Evolutionary conservation across 1,140 invertebrate species (phyloP).

Genomic region (Philopotamus ludificatus): DNA sequence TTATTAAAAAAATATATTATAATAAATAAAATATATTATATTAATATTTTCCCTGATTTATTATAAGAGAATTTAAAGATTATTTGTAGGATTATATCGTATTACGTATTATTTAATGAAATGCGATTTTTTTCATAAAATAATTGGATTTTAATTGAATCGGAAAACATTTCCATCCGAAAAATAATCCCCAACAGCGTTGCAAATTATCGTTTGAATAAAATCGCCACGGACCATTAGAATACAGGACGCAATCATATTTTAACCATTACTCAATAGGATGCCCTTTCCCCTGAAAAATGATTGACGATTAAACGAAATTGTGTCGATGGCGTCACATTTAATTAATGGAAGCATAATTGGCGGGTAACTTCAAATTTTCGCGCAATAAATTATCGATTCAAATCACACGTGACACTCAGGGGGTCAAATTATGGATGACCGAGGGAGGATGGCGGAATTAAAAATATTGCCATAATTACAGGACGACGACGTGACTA

Average conservation of each 20-base stretch:
- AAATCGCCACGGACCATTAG: neutral
- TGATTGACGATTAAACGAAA: neutral
- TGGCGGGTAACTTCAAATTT: neutral
- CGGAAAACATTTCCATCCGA: neutral
- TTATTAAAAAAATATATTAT: too few relatives aligned
- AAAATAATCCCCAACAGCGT: too few relatives aligned
- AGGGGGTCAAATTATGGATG: neutral
- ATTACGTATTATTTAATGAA: too few relatives aligned
- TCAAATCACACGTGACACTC: neutral
- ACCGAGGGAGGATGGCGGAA: neutral
- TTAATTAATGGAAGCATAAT: neutral
- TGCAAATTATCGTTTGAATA: too few relatives aligned
- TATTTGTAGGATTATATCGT: too few relatives aligned
- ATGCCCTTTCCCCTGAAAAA: neutral
- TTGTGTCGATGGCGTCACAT: neutral
- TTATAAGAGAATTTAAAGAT: too few relatives aligned
- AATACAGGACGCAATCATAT: neutral
- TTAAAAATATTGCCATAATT: slow-evolving; percentile 33
- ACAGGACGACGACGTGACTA: slow-evolving; percentile 26
- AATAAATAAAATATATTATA: too few relatives aligned
- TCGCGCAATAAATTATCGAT: neutral
- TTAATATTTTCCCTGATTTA: too few relatives aligned
- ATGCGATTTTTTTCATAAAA: neutral
- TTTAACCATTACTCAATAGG: neutral
- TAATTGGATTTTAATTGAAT: neutral